Percentiles rank a stretch among this genome's conserved stretches.
These are phyloP conservation scores for Drosophila azteca DNA, from an alignment of 1,140 invertebrate species.

Conservation along the genomic window DNA sequence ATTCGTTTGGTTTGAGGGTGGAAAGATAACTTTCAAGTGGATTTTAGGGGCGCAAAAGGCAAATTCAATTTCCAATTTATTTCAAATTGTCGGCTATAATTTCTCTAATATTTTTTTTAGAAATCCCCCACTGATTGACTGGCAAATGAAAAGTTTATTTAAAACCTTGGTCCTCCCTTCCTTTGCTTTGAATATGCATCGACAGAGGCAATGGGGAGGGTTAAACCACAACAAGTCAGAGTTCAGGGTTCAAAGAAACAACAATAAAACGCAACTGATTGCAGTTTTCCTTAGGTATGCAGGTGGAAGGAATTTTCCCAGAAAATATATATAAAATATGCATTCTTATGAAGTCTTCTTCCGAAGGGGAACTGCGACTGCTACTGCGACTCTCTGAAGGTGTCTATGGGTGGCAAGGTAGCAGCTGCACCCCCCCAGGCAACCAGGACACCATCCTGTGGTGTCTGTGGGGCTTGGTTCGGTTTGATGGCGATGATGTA, in stretches of 20 bases:
- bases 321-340: conserved; percentile 36
- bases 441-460: conserved; percentile 9
- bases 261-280: conserved; percentile 26
- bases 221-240: conserved; percentile 22
- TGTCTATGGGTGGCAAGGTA: not conserved
- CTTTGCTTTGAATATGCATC: conserved; percentile 3
- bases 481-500: conserved; percentile 6
- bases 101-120: too few species aligned
- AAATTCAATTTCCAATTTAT: too few species aligned
- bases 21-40: too few species aligned
- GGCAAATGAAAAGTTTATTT: not conserved
- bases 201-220: conserved; percentile 8
- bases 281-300: conserved; percentile 20
- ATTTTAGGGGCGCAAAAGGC: too few species aligned
- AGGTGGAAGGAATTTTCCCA: conserved; percentile 22
- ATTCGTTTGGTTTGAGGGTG: not conserved
- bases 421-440: not conserved
- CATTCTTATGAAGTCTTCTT: conserved; percentile 34
- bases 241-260: not conserved
- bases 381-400: not conserved
- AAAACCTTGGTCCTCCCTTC: not conserved
- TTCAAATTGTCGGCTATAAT: too few species aligned
- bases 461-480: conserved; percentile 14
- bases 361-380: not conserved
- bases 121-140: too few species aligned